phyloP scores from a whole-genome alignment of 2,797 vertebrate species.

The Dendrocincla fuliginosa region DNA sequence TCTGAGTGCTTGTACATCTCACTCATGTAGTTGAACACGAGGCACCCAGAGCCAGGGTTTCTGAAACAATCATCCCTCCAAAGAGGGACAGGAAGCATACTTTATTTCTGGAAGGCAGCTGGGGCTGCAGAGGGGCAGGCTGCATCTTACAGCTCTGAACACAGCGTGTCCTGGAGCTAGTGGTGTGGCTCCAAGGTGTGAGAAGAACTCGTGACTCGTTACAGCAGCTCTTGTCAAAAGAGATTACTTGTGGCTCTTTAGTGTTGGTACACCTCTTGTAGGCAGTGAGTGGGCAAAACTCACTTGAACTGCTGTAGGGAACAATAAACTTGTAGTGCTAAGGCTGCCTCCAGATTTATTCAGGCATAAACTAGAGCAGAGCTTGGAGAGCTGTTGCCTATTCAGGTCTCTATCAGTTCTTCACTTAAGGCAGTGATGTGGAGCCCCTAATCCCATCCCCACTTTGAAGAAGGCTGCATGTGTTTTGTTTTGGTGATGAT shows the following conservation, averaged over 20 bases:
- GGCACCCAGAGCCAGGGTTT: background rate
- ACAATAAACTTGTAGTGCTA: background rate
- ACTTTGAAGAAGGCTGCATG: background rate
- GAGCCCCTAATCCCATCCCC: background rate
- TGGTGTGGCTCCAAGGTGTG: background rate
- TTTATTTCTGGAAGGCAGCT: background rate
- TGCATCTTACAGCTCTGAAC: background rate
- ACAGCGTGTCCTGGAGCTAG: background rate
- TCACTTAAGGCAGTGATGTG: background rate
- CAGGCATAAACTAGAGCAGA: background rate
- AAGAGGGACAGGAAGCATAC: background rate
- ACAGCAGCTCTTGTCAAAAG: conserved; percentile 12
- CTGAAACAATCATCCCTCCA: background rate
- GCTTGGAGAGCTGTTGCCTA: background rate
- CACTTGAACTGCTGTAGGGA: background rate
- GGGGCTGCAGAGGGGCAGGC: background rate
- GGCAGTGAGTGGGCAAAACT: background rate
- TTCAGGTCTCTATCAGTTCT: background rate
- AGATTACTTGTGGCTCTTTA: background rate
- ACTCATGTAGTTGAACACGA: background rate
- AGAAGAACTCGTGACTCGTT: background rate
- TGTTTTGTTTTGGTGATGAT: background rate
- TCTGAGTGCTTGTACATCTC: background rate
- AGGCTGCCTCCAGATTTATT: background rate
- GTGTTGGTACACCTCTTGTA: background rate